Percentiles rank a stretch among this genome's conserved stretches.
Conservation (phyloP, 2,797 vertebrate species). For the Malacoraja senta region DNA sequence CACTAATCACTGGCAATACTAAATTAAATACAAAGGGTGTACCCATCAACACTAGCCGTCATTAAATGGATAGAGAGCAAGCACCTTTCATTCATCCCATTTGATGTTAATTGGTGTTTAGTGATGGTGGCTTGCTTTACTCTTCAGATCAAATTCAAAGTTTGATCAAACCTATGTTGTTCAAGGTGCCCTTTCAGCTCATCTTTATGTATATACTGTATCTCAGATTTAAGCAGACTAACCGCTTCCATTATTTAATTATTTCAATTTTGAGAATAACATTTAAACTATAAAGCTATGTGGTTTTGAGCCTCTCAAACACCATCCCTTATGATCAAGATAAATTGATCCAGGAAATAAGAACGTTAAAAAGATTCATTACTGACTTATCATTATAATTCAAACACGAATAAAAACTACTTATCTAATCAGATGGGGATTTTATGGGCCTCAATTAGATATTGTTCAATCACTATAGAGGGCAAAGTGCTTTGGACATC, state of each 20-base stretch:
- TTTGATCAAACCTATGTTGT: background rate
- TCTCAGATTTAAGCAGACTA: background rate
- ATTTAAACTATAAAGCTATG: background rate
- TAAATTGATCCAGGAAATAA: background rate
- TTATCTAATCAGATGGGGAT: constrained; percentile 27
- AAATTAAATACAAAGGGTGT: background rate
- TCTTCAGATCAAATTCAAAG: background rate
- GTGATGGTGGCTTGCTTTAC: background rate
- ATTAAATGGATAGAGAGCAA: background rate
- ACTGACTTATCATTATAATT: background rate
- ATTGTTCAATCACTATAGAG: constrained; percentile 5
- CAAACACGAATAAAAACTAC: constrained; percentile 32
- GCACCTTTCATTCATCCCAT: background rate
- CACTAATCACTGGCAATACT: background rate
- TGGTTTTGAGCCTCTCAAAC: background rate
- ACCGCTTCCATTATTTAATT: background rate
- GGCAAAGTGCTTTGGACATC: constrained; percentile 19
- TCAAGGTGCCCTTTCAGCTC: background rate
- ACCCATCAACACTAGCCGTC: background rate
- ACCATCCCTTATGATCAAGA: background rate
- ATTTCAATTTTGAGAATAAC: background rate
- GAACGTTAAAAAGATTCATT: constrained; percentile 5
- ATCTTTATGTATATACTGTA: background rate
- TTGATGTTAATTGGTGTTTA: background rate
- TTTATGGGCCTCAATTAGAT: constrained; percentile 24